Conservation (phyloP, 2,113 vertebrate genomes). For the Phyllopteryx taeniolatus region DNA sequence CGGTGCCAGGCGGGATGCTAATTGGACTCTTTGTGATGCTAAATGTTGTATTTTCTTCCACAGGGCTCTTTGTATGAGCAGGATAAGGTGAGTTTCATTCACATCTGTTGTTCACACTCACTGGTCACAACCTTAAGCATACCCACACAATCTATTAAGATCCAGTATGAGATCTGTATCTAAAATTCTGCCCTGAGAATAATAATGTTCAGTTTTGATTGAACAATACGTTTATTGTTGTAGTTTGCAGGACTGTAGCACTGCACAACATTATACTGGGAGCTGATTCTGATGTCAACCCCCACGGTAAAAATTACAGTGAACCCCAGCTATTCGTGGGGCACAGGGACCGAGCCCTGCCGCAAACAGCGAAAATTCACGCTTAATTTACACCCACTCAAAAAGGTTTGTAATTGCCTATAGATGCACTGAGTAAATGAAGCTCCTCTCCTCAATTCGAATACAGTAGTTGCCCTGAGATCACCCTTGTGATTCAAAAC, state of each 20-base stretch:
- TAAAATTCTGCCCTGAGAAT: neutral
- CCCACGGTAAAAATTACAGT: neutral
- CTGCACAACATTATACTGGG: neutral
- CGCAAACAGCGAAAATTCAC: neutral
- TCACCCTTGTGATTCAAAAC: no score
- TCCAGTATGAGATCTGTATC: no score
- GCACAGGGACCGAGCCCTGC: no score
- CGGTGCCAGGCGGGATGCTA: constrained; percentile 2
- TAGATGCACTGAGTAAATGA: no score
- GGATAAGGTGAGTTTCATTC: constrained; percentile 66
- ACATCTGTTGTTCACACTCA: neutral
- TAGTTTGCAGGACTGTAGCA: neutral
- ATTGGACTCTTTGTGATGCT: constrained; percentile 33
- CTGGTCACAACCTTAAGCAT: neutral
- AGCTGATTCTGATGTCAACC: neutral
- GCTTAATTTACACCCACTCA: neutral
- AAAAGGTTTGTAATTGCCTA: neutral
- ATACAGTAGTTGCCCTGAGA: no score
- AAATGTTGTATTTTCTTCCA: constrained; percentile 35
- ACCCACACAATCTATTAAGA: neutral
- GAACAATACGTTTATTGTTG: neutral
- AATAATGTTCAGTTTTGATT: neutral
- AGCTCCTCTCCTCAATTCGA: no score
- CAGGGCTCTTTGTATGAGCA: constrained; percentile 71
- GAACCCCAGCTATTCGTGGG: neutral